A percentile compares a stretch with the other conserved stretches of the same genome.
These are phyloP conservation scores for Capromys pilorides DNA, from an alignment of 2,797 vertebrate species.

Conservation along the genomic window DNA sequence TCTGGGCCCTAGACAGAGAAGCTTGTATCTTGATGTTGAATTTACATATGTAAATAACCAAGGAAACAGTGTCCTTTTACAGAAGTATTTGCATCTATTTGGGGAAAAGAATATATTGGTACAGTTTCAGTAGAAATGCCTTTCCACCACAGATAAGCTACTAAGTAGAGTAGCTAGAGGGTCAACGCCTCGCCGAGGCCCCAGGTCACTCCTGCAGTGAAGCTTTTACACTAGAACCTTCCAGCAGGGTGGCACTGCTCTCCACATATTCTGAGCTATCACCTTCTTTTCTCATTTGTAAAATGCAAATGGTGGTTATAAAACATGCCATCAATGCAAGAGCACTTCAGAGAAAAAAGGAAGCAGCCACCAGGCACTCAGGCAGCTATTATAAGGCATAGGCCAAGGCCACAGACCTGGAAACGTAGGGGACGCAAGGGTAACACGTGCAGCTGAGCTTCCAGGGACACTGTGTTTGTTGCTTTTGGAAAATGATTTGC, in stretches of 20 bases:
- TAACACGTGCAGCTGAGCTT: not conserved
- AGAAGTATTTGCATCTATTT: constrained; percentile 23
- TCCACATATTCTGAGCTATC: not conserved
- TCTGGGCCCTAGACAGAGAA: not conserved
- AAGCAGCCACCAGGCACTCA: not conserved
- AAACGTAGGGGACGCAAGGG: not conserved
- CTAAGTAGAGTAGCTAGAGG: not conserved
- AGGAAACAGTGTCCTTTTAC: not conserved
- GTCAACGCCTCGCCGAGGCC: not conserved
- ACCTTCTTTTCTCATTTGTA: constrained; percentile 38
- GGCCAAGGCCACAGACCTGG: not conserved
- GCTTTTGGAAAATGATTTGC: constrained; percentile 41
- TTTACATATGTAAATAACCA: not conserved
- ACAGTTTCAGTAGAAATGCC: not conserved
- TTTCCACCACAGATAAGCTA: not conserved
- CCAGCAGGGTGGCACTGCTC: not conserved
- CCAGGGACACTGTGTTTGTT: not conserved
- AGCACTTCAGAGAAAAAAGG: constrained; percentile 20
- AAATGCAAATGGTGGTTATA: constrained; percentile 7
- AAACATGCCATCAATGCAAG: constrained; percentile 28
- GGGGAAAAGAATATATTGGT: not conserved
- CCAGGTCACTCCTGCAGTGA: not conserved
- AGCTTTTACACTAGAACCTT: not conserved
- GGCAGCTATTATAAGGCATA: not conserved
- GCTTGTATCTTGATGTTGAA: constrained; percentile 25